These are phyloP conservation scores for Aptenodytes patagonicus DNA, from an alignment of 2,113 vertebrate species.

Conservation along the genomic window DNA sequence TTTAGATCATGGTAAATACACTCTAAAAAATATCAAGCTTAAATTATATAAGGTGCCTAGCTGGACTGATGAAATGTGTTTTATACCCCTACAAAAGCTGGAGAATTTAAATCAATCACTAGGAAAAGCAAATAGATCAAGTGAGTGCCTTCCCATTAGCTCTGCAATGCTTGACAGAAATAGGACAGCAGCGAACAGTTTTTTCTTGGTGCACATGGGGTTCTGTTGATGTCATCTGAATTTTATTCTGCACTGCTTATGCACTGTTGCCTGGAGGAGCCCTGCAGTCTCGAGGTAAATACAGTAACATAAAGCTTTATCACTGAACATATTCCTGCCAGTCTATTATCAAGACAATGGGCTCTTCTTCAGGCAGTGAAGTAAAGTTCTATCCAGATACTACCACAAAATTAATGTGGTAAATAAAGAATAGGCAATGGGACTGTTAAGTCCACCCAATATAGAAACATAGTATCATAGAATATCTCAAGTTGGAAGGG, in stretches of 20 bases:
- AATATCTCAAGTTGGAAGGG: not conserved
- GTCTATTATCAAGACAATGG: slow-evolving; percentile 17
- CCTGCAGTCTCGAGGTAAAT: slow-evolving; percentile 41
- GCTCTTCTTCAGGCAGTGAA: not conserved
- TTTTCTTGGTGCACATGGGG: slow-evolving; percentile 20
- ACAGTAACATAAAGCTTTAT: slow-evolving; percentile 38
- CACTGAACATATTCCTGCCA: not conserved
- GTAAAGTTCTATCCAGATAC: not conserved
- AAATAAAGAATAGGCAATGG: not conserved
- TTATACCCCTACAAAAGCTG: not conserved
- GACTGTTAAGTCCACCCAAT: not conserved
- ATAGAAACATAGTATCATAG: not conserved
- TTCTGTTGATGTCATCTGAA: slow-evolving; percentile 64
- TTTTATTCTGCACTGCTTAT: slow-evolving; percentile 44
- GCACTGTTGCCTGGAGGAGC: slow-evolving; percentile 47
- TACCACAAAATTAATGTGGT: not conserved
- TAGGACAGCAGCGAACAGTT: slow-evolving; percentile 60
- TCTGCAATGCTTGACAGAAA: slow-evolving; percentile 72
- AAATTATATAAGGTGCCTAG: not conserved
- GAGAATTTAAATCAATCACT: slow-evolving; percentile 13
- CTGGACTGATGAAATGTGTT: not conserved
- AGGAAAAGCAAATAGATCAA: slow-evolving; percentile 58
- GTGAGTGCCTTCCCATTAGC: slow-evolving; percentile 41
- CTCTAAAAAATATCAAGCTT: not conserved
- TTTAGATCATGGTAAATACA: not conserved